phyloP scores from a whole-genome alignment of 1,140 invertebrate genomes.

The Drosophila tropicalis region DNA sequence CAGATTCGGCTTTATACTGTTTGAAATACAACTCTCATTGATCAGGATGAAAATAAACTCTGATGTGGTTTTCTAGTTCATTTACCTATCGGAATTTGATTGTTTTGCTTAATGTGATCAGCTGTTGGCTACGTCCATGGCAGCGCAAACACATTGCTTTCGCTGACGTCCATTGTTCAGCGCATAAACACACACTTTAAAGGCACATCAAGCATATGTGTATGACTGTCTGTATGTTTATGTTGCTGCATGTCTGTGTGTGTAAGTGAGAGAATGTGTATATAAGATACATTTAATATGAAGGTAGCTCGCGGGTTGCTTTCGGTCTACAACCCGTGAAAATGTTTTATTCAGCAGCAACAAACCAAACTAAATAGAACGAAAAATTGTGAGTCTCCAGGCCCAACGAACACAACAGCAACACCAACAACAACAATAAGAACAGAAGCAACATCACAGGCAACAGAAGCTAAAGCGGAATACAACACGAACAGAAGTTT shows the following conservation, averaged over 20 bases:
- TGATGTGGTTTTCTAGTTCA: neutral
- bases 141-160: slow-evolving; percentile 12
- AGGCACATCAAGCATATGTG: slow-evolving; percentile 77
- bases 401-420: slow-evolving; percentile 21
- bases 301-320: slow-evolving; percentile 75
- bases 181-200: slow-evolving; percentile 80
- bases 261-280: slow-evolving; percentile 31
- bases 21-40: too few species aligned
- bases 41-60: too few species aligned
- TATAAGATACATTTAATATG: slow-evolving; percentile 73
- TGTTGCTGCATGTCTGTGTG: slow-evolving; percentile 28
- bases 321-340: slow-evolving; percentile 76
- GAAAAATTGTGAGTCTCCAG: slow-evolving; percentile 71
- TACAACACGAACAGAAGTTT: slow-evolving; percentile 55
- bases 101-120: neutral
- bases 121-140: slow-evolving; percentile 6
- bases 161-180: slow-evolving; percentile 60
- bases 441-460: slow-evolving; percentile 31
- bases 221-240: slow-evolving; percentile 13
- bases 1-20: too few species aligned
- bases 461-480: slow-evolving; percentile 21
- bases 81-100: neutral
- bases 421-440: slow-evolving; percentile 23
- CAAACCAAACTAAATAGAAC: slow-evolving; percentile 81
- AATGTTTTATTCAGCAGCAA: slow-evolving; percentile 81